Evolutionary conservation across 92 coral and sea anemone species (phyloP), one percentile per base, ranked within the genome.

Genomic region (Siderastrea radians): DNA sequence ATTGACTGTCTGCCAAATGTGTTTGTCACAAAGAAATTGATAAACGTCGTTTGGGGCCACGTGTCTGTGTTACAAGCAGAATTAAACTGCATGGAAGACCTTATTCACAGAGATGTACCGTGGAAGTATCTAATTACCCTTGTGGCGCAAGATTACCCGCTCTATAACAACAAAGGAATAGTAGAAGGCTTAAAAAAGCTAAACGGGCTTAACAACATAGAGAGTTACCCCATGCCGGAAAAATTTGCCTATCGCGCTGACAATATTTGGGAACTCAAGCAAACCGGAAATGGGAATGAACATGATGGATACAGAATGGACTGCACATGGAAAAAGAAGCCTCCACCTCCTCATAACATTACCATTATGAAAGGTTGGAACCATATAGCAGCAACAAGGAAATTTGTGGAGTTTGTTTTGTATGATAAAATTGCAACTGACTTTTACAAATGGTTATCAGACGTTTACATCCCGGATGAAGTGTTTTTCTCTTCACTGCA

Each of bases 71-170:
- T 94, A 65, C 73, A 91, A 47, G 93, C 94, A 15, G 86, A 91
- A 72, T 55, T 94, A 45, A 77, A 58, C 49, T 94, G 96, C 81
- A 88, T 94, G 92, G 68, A 78, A 38, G 94, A 93, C 59, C 90
- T 93, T n/a, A 43, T 75, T 16, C 60, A 61, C 19, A 70, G 90
- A 55, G 58, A 63, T 17, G 87, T 82, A 44, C 65, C 52, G 13
- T 93, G 96, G 96, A 93, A 91, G 85, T 93, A 93, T 80, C 84
- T 92, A 26, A 93, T 91, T 63, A 90, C 84, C 49, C 49, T 93
- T 26, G 75, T 90, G 7, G 96, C 90, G 44, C 96, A 94, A 67
- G 96, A 94, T 53, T 88, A 87, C 83, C 96, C 96, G 8, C 84
- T 94, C 12, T 87, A 84, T 70, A 80, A 90, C n/a, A 94, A 94